Percentiles rank a stretch among this genome's conserved stretches.
Evolutionary conservation across 2,888 invertebrate genomes (phyloP).

Genomic region (Polymixis lichenea): DNA sequence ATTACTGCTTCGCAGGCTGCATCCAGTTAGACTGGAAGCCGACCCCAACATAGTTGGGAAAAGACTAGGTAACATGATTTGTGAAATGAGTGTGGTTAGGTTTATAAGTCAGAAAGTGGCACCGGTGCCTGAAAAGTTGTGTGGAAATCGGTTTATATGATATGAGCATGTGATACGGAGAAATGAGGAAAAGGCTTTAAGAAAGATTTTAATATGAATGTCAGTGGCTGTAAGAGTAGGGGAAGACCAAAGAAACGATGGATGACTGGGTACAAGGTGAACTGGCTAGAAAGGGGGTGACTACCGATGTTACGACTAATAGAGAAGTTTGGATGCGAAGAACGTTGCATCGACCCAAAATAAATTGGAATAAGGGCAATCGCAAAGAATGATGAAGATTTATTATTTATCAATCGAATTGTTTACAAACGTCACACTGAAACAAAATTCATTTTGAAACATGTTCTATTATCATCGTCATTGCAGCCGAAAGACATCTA

Average conservation of each 20-base stretch:
- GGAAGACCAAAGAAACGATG: neutral
- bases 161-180: neutral
- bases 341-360: neutral
- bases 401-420: neutral
- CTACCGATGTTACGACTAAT: neutral
- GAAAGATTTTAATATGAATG: neutral
- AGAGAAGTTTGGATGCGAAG: neutral
- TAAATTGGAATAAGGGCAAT: neutral
- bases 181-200: neutral
- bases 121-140: neutral
- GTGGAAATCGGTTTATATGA: neutral
- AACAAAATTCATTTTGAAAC: no score
- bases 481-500: no score
- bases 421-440: no score
- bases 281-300: neutral
- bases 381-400: neutral
- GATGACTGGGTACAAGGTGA: neutral
- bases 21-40: no score
- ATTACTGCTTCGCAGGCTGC: no score
- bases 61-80: neutral
- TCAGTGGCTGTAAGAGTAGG: neutral
- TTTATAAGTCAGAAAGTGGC: neutral
- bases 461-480: no score
- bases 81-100: neutral
- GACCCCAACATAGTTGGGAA: no score